Evolutionary conservation across 2,797 vertebrate species (phyloP), one percentile per base, ranked within the genome.

Genomic region (Oreonectes daqikongensis): DNA sequence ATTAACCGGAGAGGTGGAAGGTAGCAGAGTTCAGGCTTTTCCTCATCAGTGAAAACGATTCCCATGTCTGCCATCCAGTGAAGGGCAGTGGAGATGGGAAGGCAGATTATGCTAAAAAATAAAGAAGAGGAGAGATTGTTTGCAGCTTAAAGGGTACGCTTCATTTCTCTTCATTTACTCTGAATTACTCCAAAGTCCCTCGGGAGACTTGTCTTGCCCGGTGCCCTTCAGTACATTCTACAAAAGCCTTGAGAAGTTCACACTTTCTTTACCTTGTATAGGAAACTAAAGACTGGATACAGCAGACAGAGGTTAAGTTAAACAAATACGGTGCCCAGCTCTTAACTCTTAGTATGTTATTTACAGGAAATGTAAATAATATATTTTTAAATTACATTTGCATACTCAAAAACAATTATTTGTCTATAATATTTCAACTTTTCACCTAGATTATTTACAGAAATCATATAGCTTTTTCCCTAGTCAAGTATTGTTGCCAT

Each of bases 101-200:
- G 68, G 61, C 57, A 76, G 60, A 78, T 78, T 76, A 76, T 79
- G 77, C 57, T 76, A 38, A 79, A 77, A 67, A 69, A 75, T 68
- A 79, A 82, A 60, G 55, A 48, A 61, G 64, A 70, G 12, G 28
- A 72, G 35, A 66, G 55, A 72, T 68, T 67, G 66, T 81, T 71
- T 79, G 77, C 77, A 59, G 63, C 78, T 78, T 71, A 68, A 77
- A 75, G 61, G 61, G 61, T 28, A 40, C 18, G 80, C 48, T 64
- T 80, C 68, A 69, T 75, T 84, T 68, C 75, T 84, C 63, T 66
- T 78, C 67, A 77, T 82, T 82, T 75, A 71, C 70, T 82, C 65
- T 26, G 35, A 66, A 75, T 77, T 77, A 79, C 63, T 57, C 48
- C 24, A 8, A 38, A 57, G 40, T 69, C 78, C 64, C 48, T 26